Evolutionary conservation across 2,113 vertebrate species (phyloP).

Genomic region (Neofelis nebulosa): DNA sequence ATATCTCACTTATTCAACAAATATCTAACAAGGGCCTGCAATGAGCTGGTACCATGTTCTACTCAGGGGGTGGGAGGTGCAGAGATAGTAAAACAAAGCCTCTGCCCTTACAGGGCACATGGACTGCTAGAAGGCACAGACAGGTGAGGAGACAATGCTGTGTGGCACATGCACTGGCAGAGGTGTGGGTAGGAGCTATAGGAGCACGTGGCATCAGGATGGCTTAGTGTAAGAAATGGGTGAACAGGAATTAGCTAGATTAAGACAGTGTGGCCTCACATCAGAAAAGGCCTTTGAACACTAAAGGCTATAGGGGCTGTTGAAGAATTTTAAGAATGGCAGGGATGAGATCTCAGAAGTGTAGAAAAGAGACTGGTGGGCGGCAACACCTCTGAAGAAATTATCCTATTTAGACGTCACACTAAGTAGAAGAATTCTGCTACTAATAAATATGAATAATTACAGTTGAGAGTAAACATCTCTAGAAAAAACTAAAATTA

Average conservation of each 20-base stretch:
- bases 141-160: neutral
- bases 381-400: neutral
- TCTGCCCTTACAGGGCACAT: neutral
- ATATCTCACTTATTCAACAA: conserved; percentile 8
- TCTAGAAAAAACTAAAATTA: conserved; percentile 46
- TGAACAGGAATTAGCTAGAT: neutral
- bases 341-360: neutral
- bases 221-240: neutral
- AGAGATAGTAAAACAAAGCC: neutral
- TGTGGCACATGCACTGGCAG: neutral
- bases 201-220: neutral
- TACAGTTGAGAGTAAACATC: conserved; percentile 44
- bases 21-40: neutral
- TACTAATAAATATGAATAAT: conserved; percentile 24
- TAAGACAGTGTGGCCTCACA: neutral
- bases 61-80: neutral
- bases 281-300: neutral
- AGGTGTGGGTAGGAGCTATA: accelerated
- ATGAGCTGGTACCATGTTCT: neutral
- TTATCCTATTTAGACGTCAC: neutral
- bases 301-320: neutral
- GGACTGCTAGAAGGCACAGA: neutral
- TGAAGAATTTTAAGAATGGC: neutral
- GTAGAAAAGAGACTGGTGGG: neutral
- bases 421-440: neutral